Conservation (phyloP, 2,888 invertebrate species). For the Lochmaea capreae region DNA sequence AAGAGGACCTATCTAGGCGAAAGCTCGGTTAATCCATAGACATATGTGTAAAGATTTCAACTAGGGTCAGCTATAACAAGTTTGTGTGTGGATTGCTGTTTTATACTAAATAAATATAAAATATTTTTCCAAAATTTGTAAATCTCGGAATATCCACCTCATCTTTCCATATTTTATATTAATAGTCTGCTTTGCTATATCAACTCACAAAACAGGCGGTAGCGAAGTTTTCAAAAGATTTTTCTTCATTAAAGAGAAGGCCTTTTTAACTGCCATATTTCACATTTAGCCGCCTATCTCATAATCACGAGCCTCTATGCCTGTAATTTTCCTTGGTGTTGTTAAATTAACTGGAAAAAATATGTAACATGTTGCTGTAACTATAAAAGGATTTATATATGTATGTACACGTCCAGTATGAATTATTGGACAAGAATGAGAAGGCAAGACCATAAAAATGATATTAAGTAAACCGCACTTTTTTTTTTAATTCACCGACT, state of each 20-base stretch:
- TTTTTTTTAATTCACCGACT: conserved; percentile 6
- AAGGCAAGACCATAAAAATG: conserved; percentile 32
- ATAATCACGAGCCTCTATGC: conserved; percentile 16
- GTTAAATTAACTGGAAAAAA: conserved; percentile 34
- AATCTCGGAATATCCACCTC: background rate
- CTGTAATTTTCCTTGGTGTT: conserved; percentile 20
- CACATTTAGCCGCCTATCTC: conserved; percentile 24
- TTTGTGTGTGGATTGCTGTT: too few relatives aligned
- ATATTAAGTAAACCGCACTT: conserved; percentile 25
- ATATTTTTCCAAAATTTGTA: too few relatives aligned
- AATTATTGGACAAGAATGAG: conserved; percentile 24
- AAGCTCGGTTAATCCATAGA: too few relatives aligned
- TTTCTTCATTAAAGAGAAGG: conserved; percentile 12
- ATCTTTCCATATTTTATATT: background rate
- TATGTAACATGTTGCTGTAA: conserved; percentile 28
- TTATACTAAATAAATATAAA: too few relatives aligned
- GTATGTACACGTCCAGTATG: conserved; percentile 19
- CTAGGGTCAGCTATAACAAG: too few relatives aligned
- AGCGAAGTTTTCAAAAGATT: conserved; percentile 16
- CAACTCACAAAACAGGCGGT: conserved; percentile 2
- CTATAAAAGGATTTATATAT: conserved; percentile 15
- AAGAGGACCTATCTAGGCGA: too few relatives aligned
- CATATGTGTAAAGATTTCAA: too few relatives aligned
- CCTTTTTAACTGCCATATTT: conserved; percentile 16
- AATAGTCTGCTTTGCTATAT: background rate